Evolutionary conservation across 2,888 invertebrate species (phyloP), one percentile per base, ranked within the genome.

Genomic region (Troilus luridus): DNA sequence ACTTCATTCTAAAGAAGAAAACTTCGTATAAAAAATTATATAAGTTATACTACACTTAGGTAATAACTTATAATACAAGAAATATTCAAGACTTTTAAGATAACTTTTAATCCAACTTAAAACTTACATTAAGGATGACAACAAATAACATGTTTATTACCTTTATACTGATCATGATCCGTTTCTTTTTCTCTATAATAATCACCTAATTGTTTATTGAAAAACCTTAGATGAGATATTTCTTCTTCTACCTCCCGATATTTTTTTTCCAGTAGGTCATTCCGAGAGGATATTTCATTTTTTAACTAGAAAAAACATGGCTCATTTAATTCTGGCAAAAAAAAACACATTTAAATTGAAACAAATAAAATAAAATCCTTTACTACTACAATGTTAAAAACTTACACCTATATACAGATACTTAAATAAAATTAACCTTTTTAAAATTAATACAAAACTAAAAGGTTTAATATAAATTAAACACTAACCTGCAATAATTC

Each of bases 121-220:
- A 64, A n/a, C 21, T 64, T 64, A 64, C n/a, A n/a, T 6, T 64
- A 41, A 41, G 8, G 17, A 19, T 19, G 14, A 81, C 3, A 54
- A 41, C 21, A 56, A 41, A 56, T 85, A 85, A 56, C 54, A 12
- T 81, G 10, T 19, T 11, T 56, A n/a, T 85, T 85, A 85, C 85
- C 85, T 85, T 85, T 85, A 56, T 58, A 3, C n/a, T 85, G 85
- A n/a, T 54, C 56, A 11, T 56, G 21, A 85, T 89, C 89, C 67
- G 60, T 54, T 89, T 89, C 89, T 11, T 64, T 89, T 14, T 64
- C 64, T 64, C 62, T 54, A 8, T 89, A 64, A 21, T 62, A 64
- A 27, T 89, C 89, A n/a, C 60, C 54, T 64, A 89, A 64, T 67
- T 89, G 89, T n/a, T 89, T 89, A 89, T 89, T 89, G 54, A 89